Evolutionary conservation across 2,888 invertebrate genomes (phyloP).

Genomic region (Mesochorus sp.): DNA sequence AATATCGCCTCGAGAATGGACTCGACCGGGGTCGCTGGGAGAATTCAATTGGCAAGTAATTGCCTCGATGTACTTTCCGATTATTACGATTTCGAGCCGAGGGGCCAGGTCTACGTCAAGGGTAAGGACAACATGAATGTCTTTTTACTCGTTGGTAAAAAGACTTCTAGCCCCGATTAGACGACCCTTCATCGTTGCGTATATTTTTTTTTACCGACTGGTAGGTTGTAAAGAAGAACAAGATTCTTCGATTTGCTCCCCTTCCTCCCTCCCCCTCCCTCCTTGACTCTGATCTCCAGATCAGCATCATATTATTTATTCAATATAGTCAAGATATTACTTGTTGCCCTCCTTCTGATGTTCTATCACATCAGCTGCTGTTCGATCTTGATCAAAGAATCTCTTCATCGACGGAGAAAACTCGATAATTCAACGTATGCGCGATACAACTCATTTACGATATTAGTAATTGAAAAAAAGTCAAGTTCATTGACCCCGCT

Average conservation of each 20-base stretch:
- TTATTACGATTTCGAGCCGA: slow-evolving; percentile 93
- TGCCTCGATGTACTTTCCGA: slow-evolving; percentile 88
- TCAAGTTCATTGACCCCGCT: slow-evolving; percentile 70
- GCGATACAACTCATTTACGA: too few species aligned
- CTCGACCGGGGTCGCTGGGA: slow-evolving; percentile 94
- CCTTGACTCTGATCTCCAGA: too few species aligned
- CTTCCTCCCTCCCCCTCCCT: too few species aligned
- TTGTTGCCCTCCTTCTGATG: too few species aligned
- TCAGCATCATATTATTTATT: too few species aligned
- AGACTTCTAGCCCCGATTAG: slow-evolving; percentile 53
- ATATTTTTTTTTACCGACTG: neutral
- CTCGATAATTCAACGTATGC: too few species aligned
- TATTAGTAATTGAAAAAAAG: neutral
- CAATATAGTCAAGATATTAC: too few species aligned
- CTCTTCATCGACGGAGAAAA: too few species aligned
- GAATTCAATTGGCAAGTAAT: slow-evolving; percentile 92
- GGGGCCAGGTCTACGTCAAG: slow-evolving; percentile 97
- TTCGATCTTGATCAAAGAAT: neutral
- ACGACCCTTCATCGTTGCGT: neutral
- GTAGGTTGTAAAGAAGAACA: too few species aligned
- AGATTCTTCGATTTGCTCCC: too few species aligned
- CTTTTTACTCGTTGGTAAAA: slow-evolving; percentile 87
- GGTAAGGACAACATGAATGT: slow-evolving; percentile 98
- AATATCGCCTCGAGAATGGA: slow-evolving; percentile 99
- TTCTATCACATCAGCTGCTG: too few species aligned